Evolutionary conservation across 2,113 vertebrate genomes (phyloP).

Genomic region (Cephalopholis sonnerati): DNA sequence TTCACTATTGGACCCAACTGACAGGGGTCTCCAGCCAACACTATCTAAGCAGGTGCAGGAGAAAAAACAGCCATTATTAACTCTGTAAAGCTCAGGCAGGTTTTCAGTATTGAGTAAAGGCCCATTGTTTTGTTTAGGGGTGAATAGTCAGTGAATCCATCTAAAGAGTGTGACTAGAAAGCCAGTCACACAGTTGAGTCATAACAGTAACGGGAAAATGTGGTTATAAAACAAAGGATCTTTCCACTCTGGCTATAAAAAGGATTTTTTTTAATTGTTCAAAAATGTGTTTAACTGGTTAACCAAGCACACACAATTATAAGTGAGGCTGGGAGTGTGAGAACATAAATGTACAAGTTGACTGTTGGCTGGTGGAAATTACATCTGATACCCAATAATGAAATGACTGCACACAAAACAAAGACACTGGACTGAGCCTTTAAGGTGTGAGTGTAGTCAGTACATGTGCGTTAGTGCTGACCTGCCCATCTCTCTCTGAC

Average conservation of each 20-base stretch:
- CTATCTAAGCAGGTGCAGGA: slow-evolving; percentile 82
- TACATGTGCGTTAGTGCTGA: slow-evolving; percentile 52
- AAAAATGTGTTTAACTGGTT: no score
- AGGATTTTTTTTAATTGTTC: no score
- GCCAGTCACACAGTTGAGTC: no score
- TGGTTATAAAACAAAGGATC: no score
- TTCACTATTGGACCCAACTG: slow-evolving; percentile 95
- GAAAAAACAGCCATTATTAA: not conserved
- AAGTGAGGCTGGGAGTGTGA: no score
- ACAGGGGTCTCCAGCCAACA: slow-evolving; percentile 94
- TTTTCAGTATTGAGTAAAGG: not conserved
- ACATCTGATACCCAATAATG: not conserved
- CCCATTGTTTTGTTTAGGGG: not conserved
- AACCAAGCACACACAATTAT: no score
- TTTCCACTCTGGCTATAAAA: no score
- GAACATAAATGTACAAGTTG: no score
- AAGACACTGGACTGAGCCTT: not conserved
- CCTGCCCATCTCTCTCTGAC: slow-evolving; percentile 92
- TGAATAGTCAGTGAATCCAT: no score
- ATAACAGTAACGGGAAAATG: no score
- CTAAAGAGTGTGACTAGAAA: no score
- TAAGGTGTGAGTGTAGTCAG: not conserved
- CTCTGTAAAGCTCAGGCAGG: not conserved
- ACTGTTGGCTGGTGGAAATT: not conserved
- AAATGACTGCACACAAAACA: not conserved